These are phyloP conservation scores for Poeciliopsis turrubarensis DNA, from an alignment of 2,113 vertebrate species.

Conservation along the genomic window DNA sequence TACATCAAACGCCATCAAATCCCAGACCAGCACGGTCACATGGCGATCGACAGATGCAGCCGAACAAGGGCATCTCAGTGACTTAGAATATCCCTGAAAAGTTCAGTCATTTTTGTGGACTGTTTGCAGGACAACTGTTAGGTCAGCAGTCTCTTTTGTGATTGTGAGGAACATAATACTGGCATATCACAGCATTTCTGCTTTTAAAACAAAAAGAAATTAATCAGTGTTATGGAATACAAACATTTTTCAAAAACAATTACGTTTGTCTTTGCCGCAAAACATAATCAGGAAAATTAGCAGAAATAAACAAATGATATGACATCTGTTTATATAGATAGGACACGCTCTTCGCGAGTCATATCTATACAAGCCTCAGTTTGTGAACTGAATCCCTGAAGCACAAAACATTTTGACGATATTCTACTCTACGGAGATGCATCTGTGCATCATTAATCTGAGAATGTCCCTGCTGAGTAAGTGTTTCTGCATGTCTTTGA, in stretches of 20 bases:
- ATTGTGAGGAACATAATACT: background rate
- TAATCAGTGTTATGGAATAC: too few species aligned
- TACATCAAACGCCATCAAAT: background rate
- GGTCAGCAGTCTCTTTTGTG: background rate
- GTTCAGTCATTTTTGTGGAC: background rate
- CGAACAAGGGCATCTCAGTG: background rate
- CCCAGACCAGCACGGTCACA: background rate
- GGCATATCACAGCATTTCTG: background rate
- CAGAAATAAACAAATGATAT: background rate
- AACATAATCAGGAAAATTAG: background rate
- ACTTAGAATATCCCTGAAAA: background rate
- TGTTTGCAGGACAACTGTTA: background rate
- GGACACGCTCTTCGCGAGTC: too few species aligned
- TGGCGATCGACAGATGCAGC: background rate
- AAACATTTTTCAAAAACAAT: background rate
- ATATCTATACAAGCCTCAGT: background rate
- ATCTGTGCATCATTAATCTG: background rate
- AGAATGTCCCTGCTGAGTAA: constrained; percentile 22
- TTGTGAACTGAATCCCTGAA: background rate
- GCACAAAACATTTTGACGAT: background rate
- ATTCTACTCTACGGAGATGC: background rate
- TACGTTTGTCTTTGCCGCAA: background rate
- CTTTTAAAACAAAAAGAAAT: background rate
- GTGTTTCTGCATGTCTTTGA: constrained; percentile 5
- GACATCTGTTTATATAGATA: too few species aligned